Evolutionary conservation across 2,888 invertebrate genomes (phyloP).

Genomic region (Melipona beecheii): DNA sequence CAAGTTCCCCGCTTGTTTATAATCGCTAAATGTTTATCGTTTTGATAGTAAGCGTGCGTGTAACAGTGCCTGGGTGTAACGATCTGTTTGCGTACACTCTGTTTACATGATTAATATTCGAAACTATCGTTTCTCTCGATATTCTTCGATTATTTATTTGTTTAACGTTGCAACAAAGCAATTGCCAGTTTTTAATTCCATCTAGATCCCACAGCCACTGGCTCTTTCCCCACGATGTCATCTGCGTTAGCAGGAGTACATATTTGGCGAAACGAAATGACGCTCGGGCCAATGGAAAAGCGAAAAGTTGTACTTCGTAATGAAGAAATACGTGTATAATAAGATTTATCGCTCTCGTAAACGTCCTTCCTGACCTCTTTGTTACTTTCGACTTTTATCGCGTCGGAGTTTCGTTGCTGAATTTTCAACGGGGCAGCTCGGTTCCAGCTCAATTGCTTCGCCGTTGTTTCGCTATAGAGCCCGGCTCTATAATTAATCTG

Average conservation of each 20-base stretch:
- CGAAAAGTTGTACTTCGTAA: background rate
- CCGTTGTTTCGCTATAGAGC: background rate
- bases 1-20: background rate
- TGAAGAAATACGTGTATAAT: slow-evolving; percentile 5
- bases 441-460: background rate
- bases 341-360: slow-evolving; percentile 41
- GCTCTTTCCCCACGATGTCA: too few species aligned
- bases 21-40: background rate
- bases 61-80: background rate
- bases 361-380: slow-evolving; percentile 12
- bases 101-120: too few species aligned
- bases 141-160: too few species aligned
- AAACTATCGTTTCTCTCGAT: too few species aligned
- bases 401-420: background rate
- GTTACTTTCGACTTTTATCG: slow-evolving; percentile 16
- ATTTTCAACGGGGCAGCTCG: background rate
- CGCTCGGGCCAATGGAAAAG: too few species aligned
- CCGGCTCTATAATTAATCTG: background rate
- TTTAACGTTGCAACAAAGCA: too few species aligned
- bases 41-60: background rate
- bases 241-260: too few species aligned
- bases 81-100: too few species aligned
- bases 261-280: too few species aligned
- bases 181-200: too few species aligned
- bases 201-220: too few species aligned